Conservation (phyloP, 1,140 invertebrate species). For the Drosophila pseudoananassae region DNA sequence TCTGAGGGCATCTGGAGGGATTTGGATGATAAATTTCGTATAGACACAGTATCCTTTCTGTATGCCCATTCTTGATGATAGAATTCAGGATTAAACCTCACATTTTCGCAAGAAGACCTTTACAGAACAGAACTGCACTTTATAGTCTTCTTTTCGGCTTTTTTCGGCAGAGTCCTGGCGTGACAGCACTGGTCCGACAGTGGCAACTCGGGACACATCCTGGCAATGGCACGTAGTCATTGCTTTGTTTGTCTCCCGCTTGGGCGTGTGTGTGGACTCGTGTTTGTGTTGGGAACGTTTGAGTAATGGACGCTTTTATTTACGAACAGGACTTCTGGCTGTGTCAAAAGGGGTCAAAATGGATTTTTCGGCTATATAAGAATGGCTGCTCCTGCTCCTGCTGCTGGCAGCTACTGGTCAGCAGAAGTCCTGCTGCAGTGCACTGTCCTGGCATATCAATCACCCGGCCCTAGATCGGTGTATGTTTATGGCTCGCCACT, state of each 20-base stretch:
- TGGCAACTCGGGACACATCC: slow-evolving; percentile 17
- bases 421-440: slow-evolving; percentile 1
- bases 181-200: slow-evolving; percentile 12
- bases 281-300: slow-evolving; percentile 51
- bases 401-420: slow-evolving; percentile 1
- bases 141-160: background rate
- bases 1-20: background rate
- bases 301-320: slow-evolving; percentile 83
- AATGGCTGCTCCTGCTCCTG: slow-evolving; percentile 37
- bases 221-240: slow-evolving; percentile 43
- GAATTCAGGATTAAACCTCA: background rate
- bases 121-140: too few species aligned
- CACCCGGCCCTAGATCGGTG: slow-evolving; percentile 45
- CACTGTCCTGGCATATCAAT: slow-evolving; percentile 72
- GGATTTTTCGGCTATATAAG: slow-evolving; percentile 59
- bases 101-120: too few species aligned
- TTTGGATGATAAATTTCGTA: background rate
- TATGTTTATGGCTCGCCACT: slow-evolving; percentile 57
- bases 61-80: background rate
- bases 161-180: slow-evolving; percentile 5
- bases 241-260: slow-evolving; percentile 42
- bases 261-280: slow-evolving; percentile 14
- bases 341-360: slow-evolving; percentile 80
- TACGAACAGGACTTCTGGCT: slow-evolving; percentile 56
- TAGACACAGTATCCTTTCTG: background rate